Evolutionary conservation across 2,797 vertebrate genomes (phyloP), one percentile per base, ranked within the genome.

Genomic region (Falco naumanni): DNA sequence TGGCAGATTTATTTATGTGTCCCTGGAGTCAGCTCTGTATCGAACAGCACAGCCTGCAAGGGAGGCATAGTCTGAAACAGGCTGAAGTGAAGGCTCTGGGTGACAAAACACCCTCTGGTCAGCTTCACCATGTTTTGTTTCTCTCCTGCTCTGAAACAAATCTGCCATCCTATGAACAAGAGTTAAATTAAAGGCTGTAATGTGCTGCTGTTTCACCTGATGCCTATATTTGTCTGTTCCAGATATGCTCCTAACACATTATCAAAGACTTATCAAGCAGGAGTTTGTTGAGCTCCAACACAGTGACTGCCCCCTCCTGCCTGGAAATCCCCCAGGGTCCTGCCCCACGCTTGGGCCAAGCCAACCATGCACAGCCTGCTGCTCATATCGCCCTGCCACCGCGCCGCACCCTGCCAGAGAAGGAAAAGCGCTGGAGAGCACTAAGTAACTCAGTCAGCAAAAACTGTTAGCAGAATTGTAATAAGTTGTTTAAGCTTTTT

Each of bases 271-370:
- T 12, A 33, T 33, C 9, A 33, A 75, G 14, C 31, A 45, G 11
- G 6, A 51, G 16, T 29, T 54, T 59, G 6, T 17, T 76, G 84
- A 80, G 16, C 17, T 84, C 17, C 0, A 0, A 7, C 21, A 34
- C 18, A 54, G 19, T 11, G 41, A 37, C 26, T 82, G 24, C 13
- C 10, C 2, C 9, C 17, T 45, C 45, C n/a, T 34, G 41, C 10
- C 18, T 61, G 39, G 24, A 26, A 84, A 45, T 68, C 17, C 5
- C 28, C 9, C 24, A 3, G 51, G 31, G 12, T 41, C 25, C 28
- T 81, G 47, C 3, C 3, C 10, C 5, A 4, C 0, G 0, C 3
- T 10, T 8, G 17, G 63, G 21, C n/a, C 59, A n/a, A 70, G 18
- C 4, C 53, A 33, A 2, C 31, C 53, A 47, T 13, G 21, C 28